phyloP scores from a whole-genome alignment of 2,113 vertebrate genomes.

The Colinus virginianus region DNA sequence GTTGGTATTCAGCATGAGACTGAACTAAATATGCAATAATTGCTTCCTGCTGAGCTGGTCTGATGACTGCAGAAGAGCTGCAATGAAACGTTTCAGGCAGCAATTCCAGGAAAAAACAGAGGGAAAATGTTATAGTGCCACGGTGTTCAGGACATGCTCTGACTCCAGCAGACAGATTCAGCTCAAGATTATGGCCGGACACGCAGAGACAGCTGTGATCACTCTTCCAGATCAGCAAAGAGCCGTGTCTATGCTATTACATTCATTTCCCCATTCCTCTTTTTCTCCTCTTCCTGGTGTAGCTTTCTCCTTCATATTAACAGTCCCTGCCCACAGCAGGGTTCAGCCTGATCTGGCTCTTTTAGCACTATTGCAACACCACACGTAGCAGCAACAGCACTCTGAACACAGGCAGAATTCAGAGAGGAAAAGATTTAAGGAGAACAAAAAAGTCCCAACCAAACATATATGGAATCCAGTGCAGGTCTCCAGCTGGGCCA shows the following conservation, averaged over 20 bases:
- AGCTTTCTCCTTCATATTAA: background rate
- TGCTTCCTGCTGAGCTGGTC: constrained; percentile 57
- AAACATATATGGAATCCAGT: background rate
- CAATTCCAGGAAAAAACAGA: background rate
- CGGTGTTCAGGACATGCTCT: background rate
- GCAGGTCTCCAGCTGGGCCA: background rate
- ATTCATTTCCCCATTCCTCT: background rate
- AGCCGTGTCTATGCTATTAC: rapidly evolving
- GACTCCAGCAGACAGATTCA: background rate
- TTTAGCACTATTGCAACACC: background rate
- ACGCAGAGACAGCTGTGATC: background rate
- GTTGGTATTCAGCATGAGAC: background rate
- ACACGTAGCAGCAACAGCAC: background rate
- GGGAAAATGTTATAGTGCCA: background rate
- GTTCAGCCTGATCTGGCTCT: background rate
- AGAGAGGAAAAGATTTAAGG: background rate
- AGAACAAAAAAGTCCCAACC: background rate
- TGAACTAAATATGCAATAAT: constrained; percentile 22
- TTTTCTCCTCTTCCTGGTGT: background rate
- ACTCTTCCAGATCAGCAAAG: background rate
- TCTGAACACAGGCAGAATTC: background rate
- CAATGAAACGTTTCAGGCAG: background rate
- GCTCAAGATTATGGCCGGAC: background rate
- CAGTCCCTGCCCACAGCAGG: background rate
- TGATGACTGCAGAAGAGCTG: constrained; percentile 21